Base-by-base conservation (phyloP, 2,113 vertebrate species). In the Cranoglanis bouderius region DNA sequence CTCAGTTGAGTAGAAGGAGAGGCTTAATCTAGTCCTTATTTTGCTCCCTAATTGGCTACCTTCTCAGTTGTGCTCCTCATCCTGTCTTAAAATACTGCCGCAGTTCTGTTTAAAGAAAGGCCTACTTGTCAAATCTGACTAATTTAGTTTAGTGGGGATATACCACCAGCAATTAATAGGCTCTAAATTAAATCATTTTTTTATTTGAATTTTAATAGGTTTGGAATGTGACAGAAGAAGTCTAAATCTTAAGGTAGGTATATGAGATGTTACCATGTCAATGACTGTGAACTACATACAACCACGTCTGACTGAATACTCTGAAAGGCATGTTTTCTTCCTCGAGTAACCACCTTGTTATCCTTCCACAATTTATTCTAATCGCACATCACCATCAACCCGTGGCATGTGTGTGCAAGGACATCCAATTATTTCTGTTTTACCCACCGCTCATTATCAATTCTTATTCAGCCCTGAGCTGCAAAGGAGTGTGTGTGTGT, bases 401-500 rank as follows among this genome's bases (percentile, higher is more conserved):
- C 93, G 92, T 91, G 91, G 19, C 55, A 94, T 91, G 91, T 91
- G 88, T 90, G 90, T 92, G 90, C 67, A 91, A 94, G 92, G 92
- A 92, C 72, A 86, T 92, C 93, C 92, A 94, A 94, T 95, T 94
- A 94, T 94, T 94, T 94, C 13, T 46, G 40, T 90, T 92, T 95
- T 94, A 93, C 90, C 91, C 32, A 83, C 72, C 90, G 92, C 93
- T 94, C 90, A 94, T 95, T 95, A 95, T 92, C 93, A 93, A 94
- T 94, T 95, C 92, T 92, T 90, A 78, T 93, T 92, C 93, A 92
- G 90, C 93, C 92, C 84, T 90, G 93, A 94, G 94, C 94, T 94
- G 92, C 93, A 93, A 91, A 94, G 88, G 89, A 93, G 90, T 91
- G 91, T 89, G 91, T 92, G 86, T 81, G 85, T 55, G 82, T 53